Evolutionary conservation across 2,888 invertebrate genomes (phyloP).

Genomic region (Xestia ashworthii): DNA sequence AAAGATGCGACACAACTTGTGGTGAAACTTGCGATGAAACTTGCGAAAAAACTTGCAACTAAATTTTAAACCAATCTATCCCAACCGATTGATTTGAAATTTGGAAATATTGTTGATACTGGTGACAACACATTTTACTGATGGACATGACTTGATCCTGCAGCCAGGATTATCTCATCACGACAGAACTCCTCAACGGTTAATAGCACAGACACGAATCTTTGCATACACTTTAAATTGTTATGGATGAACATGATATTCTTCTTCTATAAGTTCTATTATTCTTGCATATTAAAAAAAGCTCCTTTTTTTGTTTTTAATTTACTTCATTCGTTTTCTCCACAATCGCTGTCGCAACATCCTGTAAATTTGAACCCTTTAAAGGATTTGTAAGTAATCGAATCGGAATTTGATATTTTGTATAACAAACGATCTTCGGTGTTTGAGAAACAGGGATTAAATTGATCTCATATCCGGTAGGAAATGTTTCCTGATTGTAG

Average conservation of each 20-base stretch:
- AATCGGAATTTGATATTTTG: slow-evolving; percentile 25
- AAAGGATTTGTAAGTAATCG: slow-evolving; percentile 10
- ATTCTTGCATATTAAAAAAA: too few species aligned
- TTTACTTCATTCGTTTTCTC: neutral
- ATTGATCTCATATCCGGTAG: neutral
- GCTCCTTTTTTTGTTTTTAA: neutral
- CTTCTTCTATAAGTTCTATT: neutral
- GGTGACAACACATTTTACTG: too few species aligned
- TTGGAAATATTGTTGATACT: too few species aligned
- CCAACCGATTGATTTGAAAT: too few species aligned
- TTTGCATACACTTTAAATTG: too few species aligned
- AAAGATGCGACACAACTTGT: too few species aligned
- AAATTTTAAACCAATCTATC: too few species aligned
- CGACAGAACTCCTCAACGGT: too few species aligned
- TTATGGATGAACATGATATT: neutral
- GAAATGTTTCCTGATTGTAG: neutral
- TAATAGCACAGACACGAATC: too few species aligned
- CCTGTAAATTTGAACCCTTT: neutral
- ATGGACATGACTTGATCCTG: too few species aligned
- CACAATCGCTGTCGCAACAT: neutral
- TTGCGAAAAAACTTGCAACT: too few species aligned
- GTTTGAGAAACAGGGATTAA: neutral
- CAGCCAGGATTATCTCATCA: too few species aligned
- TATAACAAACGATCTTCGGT: neutral
- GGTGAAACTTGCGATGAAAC: neutral